Base-by-base conservation (phyloP, 2,113 vertebrate species). In the Carassius auratus region DNA sequence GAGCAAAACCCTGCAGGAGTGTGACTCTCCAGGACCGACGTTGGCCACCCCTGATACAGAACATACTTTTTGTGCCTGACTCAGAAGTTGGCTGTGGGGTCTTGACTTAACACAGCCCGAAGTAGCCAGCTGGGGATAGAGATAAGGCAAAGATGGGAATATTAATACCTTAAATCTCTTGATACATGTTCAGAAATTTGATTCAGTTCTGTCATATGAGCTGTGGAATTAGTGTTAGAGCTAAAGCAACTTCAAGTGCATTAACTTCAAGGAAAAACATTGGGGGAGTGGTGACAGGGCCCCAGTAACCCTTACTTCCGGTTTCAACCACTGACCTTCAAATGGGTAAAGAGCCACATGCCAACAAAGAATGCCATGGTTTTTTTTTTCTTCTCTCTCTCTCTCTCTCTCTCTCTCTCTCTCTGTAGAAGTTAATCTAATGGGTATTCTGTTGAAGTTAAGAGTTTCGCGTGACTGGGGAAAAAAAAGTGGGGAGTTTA, bases 401-500 rank as follows among this genome's bases (percentile, higher is more conserved):
- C 30, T 1, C 30, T 30, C 30, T 30, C 30, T 30, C 30, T 30
- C 30, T 30, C 30, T 30, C 30, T 30, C 30, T 30, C 30, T 30
- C 15, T 76, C 50, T 19, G 42, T 4, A 15, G 55, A 78, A 59
- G 52, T n/a, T 9, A 59, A 36, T 36, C 36, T 62, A 45, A 59
- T 62, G 77, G 19, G 21, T 45, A 64, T 62, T 80, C 77, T 3
- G 7, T 13, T 45, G 8, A 61, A 45, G 57, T 62, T 52, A 76
- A 80, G 21, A 42, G 57, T 62, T 80, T 73, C 4, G 7, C 15
- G 30, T 84, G 69, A 26, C 66, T 73, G 48, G 55, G 82, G 50
- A 61, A 17, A 19, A 19, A 84, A 84, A 61, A 33, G 48, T 84
- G 8, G 7, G 55, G 33, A 42, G 69, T 75, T 84, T 42, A 33